Evolutionary conservation across 2,797 vertebrate species (phyloP), one percentile per base, ranked within the genome.

Genomic region (Acipenser transmontanus): DNA sequence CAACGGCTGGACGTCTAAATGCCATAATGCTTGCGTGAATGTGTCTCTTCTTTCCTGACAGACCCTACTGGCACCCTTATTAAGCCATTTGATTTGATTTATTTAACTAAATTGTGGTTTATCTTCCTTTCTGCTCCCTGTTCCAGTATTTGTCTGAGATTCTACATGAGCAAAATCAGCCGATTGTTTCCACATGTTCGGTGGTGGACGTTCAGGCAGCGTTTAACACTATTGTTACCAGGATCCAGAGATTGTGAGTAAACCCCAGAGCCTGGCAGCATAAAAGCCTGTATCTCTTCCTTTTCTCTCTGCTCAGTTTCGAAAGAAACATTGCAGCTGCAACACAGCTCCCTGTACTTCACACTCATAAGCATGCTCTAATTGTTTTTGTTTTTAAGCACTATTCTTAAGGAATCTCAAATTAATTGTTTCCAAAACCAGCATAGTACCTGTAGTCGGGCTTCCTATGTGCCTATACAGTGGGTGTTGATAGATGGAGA

Each of bases 161-260:
- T 73, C 88, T 92, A 64, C 82, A 89, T 61, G 85, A 88, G 72
- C 87, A 90, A 71, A 66, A 67, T 72, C 90, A 91, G 82, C 89
- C 87, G 72, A 91, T 92, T 49, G 89, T 92, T 70, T 90, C 87
- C 71, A 91, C 89, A 50, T 89, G 86, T 80, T 91, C 89, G 20
- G 70, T 83, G 50, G 88, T 89, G 5, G 90, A 92, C 49, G 87
- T 92, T 66, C 90, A 91, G 70, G 89, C 89, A 47, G 89, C 89
- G 70, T 92, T 92, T 83, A 90, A 88, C 81, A 91, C 89, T 73
- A 91, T 92, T 66, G 87, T 92, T 11, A 89, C 89, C n/a, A 83
- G 90, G 67, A 91, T 92, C 73, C 90, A 92, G 85, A 88, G 89
- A 89, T 92, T 92, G 90, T 92, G 76, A 89, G 88, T 85, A 49